Base-by-base conservation (phyloP, 2,113 vertebrate genomes). In the Chaetura pelagica region DNA sequence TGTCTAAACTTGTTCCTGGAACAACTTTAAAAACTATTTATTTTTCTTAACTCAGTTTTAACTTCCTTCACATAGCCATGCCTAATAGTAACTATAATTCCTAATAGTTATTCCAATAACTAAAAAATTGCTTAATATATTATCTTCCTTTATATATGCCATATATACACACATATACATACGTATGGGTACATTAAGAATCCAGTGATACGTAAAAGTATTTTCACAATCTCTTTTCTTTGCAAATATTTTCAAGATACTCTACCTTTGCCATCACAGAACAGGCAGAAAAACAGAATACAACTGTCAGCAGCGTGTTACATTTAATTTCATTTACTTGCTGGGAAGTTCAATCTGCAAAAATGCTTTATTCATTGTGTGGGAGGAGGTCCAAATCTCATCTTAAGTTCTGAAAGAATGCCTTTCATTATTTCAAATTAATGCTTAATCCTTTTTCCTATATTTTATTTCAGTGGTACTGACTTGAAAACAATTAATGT, bases 401-500 rank as follows among this genome's bases (percentile, higher is more conserved):
- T 82, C 46, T 42, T 75, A 49, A 89, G 61, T 91, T 95, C 59
- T 87, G 26, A 80, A 55, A 94, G 21, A 91, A 72, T 7, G 8
- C 62, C 86, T 90, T 87, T 61, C 38, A 84, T 91, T 90, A 76
- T 71, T 97, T 89, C 20, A 74, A 93, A 95, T 92, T 34, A 92
- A 77, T 8, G 54, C 30, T 69, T 92, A 96, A 94, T 54, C 15
- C 21, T 93, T 88, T 49, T 87, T 87, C 63, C 75, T 93, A 63
- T 15, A 52, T 14, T 84, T 95, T 76, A 71, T 88, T 95, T 91
- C 62, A 93, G 29, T 44, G 59, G 42, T 20, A 67, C 7, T 55
- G 75, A 81, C 69, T 89, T 49, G 32, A 77, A 95, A 91, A 87
- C 81, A 88, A 89, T n/a, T 72, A 72, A 69, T 69, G 21, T 22